phyloP scores from a whole-genome alignment of 2,797 vertebrate species.

The Enteromius unitaeniatus region DNA sequence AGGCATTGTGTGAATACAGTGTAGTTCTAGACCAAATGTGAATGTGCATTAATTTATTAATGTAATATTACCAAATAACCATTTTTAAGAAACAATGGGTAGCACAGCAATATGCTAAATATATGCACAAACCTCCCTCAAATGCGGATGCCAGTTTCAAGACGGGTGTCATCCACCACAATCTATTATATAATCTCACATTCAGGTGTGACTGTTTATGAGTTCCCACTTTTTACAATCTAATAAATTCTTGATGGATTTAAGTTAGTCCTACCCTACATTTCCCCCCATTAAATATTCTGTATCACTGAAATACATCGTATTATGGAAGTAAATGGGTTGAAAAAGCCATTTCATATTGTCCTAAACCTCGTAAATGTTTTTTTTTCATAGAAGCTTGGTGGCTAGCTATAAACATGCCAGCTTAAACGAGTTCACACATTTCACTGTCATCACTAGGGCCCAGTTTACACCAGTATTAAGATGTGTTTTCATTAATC shows the following conservation, averaged over 20 bases:
- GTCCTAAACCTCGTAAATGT: not conserved
- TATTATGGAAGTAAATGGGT: not conserved
- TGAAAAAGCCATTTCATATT: not conserved
- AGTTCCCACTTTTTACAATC: not conserved
- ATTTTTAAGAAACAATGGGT: not conserved
- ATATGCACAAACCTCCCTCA: not conserved
- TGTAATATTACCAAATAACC: not conserved
- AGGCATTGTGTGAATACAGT: too few relatives aligned
- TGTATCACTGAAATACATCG: not conserved
- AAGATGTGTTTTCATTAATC: not conserved
- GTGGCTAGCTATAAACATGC: conserved; percentile 1
- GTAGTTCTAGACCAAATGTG: too few relatives aligned
- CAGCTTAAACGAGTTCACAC: not conserved
- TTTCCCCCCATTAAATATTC: not conserved
- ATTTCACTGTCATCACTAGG: not conserved
- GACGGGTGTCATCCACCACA: not conserved
- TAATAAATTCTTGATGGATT: not conserved
- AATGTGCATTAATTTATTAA: too few relatives aligned
- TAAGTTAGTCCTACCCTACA: not conserved
- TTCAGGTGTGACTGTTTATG: not conserved
- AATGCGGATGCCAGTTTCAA: not conserved
- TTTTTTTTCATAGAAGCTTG: not conserved
- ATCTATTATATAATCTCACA: not conserved
- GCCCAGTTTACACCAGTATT: not conserved
- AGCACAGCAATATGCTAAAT: not conserved